Evolutionary conservation across 2,888 invertebrate species (phyloP), one percentile per base, ranked within the genome.

Genomic region (Agriopis marginaria): DNA sequence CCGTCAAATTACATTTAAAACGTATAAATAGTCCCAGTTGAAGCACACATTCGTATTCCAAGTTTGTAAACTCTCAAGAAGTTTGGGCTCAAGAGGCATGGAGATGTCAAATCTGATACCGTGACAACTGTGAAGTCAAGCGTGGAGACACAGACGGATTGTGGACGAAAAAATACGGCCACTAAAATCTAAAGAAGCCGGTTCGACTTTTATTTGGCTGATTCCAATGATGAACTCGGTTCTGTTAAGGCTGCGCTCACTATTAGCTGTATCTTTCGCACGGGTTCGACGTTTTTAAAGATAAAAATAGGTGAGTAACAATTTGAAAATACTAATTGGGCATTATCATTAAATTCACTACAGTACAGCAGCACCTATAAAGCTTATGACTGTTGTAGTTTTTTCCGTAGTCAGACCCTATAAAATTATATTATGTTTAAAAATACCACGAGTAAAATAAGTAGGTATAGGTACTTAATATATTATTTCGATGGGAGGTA

Each of bases 101-200:
- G 68, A 68, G 66, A 72, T 72, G 68, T 72, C 71, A 66, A 68
- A 72, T 63, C 60, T 61, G 71, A 68, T 68, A 72, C 68, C 71
- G 65, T 68, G 71, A 72, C 71, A 72, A 68, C 71, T 63, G 71
- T 60, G 63, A 72, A 72, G 63, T 68, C 66, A 56, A 72, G 66
- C 71, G 68, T 72, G 68, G 17, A 72, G 63, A 56, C 56, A 66
- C 61, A 68, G 58, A 68, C 71, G 63, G 68, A 66, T 71, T 72
- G 68, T 68, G 66, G 60, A 68, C 63, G 40, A 65, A 67, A 71
- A 71, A 71, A 71, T 49, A 62, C 58, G 66, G 62, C 32, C 55
- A 66, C 47, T 9, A 63, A 69, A 62, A 23, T 66, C 47, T 49
- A 66, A 65, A 63, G 60, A 61, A 61, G 58, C 59, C 70, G 70